A percentile compares a stretch with the other conserved stretches of the same genome.
phyloP scores from a whole-genome alignment of 2,888 invertebrate genomes.

The Drosophila kambysellisi region DNA sequence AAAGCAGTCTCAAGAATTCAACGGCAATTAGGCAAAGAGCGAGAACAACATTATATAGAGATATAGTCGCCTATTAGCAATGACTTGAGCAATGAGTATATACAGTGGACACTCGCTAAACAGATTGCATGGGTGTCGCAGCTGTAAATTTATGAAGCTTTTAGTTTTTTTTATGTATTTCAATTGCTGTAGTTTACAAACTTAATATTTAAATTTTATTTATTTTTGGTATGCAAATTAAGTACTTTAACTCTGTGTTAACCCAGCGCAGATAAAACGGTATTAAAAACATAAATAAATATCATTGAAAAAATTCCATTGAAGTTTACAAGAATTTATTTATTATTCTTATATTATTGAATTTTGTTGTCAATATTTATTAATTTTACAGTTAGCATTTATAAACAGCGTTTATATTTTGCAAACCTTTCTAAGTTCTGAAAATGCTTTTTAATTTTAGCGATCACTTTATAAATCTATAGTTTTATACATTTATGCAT shows the following conservation, averaged over 20 bases:
- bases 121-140: background rate
- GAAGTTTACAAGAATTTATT: background rate
- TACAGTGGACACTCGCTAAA: background rate
- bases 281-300: too few species aligned
- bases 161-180: background rate
- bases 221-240: too few species aligned
- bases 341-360: too few species aligned
- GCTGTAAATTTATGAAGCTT: background rate
- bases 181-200: background rate
- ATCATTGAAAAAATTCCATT: background rate
- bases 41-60: slow-evolving; percentile 19
- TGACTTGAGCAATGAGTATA: background rate
- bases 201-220: too few species aligned
- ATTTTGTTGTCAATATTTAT: background rate
- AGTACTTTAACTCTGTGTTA: too few species aligned
- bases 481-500: background rate
- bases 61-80: slow-evolving; percentile 3
- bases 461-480: background rate
- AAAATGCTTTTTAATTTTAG: background rate
- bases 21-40: slow-evolving; percentile 57
- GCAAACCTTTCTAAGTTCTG: background rate
- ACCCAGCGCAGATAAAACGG: too few species aligned
- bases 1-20: slow-evolving; percentile 58
- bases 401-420: background rate
- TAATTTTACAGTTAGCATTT: background rate